Conservation (phyloP, 2,797 vertebrate genomes). For the Chiloscyllium punctatum region DNA sequence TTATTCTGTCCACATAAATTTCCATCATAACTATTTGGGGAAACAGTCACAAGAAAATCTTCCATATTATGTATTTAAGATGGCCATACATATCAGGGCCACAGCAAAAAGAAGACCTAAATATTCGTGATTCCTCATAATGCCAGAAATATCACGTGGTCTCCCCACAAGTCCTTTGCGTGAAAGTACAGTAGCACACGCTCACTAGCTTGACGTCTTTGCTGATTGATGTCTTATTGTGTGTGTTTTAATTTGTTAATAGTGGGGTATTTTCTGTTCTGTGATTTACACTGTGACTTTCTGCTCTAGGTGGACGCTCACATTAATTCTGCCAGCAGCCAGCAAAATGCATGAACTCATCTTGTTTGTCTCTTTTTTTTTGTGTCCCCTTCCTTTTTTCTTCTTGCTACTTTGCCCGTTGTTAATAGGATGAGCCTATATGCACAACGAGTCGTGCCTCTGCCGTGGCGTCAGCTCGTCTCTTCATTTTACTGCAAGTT, state of each 20-base stretch:
- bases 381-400: constrained; percentile 65
- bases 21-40: neutral
- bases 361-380: constrained; percentile 66
- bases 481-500: constrained; percentile 84
- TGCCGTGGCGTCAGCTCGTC: constrained; percentile 62
- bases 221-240: constrained; percentile 50
- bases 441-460: constrained; percentile 79
- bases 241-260: constrained; percentile 44
- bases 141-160: neutral
- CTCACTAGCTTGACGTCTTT: constrained; percentile 52
- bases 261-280: constrained; percentile 51
- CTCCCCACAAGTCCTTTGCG: constrained; percentile 44
- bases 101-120: neutral
- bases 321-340: constrained; percentile 63
- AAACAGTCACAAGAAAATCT: neutral
- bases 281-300: constrained; percentile 55
- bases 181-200: constrained; percentile 57
- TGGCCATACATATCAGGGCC: neutral
- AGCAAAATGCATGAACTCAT: constrained; percentile 63
- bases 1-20: neutral
- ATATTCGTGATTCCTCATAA: neutral
- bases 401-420: constrained; percentile 71
- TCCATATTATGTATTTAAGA: neutral
- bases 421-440: constrained; percentile 81
- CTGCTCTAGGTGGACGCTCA: constrained; percentile 55